These are phyloP conservation scores for Agrochola litura DNA, from an alignment of 2,888 invertebrate genomes.

Conservation along the genomic window DNA sequence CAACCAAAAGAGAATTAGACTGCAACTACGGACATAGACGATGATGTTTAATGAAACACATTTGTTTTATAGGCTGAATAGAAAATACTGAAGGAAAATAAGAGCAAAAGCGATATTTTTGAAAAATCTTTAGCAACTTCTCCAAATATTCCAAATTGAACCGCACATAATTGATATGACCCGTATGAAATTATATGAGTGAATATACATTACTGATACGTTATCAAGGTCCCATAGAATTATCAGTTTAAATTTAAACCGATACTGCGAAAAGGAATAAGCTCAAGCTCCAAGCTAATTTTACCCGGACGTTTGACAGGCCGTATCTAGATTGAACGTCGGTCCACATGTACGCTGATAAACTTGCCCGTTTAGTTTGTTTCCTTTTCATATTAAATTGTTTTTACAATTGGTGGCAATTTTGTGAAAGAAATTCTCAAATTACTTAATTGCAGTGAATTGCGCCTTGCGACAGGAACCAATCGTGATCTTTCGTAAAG, in stretches of 20 bases:
- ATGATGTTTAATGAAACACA: conserved; percentile 14
- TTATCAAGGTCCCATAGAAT: conserved; percentile 51
- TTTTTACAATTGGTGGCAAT: conserved; percentile 28
- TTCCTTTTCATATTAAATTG: conserved; percentile 40
- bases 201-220: conserved; percentile 1
- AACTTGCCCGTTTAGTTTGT: conserved; percentile 60
- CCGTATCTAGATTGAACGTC: conserved; percentile 64
- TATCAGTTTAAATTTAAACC: conserved; percentile 53
- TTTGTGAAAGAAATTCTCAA: conserved; percentile 51
- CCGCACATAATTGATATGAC: not conserved
- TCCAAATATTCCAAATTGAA: not conserved
- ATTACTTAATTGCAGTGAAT: conserved; percentile 67
- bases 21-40: conserved; percentile 66
- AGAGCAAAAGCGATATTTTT: conserved; percentile 13
- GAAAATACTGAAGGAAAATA: not conserved
- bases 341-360: conserved; percentile 59
- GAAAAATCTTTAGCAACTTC: no score
- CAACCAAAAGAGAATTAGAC: conserved; percentile 70
- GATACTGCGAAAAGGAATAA: conserved; percentile 60
- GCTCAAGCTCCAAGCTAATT: conserved; percentile 64
- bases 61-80: not conserved
- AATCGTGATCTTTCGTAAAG: conserved; percentile 68
- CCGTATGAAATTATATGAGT: not conserved
- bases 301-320: conserved; percentile 67
- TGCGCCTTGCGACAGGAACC: conserved; percentile 63